Percentiles rank a stretch among this genome's conserved stretches.
phyloP scores from a whole-genome alignment of 1,140 invertebrate genomes.

The Acromyrmex echinatior region DNA sequence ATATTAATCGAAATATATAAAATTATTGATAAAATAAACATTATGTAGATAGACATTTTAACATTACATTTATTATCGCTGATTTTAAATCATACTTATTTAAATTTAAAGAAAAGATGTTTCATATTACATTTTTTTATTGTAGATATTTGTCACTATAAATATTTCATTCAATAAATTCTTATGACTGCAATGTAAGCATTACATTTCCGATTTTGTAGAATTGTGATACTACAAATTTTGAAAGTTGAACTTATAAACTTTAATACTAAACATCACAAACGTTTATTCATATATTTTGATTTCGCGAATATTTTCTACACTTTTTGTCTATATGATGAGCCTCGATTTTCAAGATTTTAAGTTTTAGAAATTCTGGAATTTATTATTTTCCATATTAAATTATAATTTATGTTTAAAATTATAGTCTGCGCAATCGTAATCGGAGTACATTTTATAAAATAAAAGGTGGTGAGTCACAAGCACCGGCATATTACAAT shows the following conservation, averaged over 20 bases:
- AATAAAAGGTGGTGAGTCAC: neutral
- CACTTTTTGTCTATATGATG: neutral
- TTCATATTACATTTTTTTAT: neutral
- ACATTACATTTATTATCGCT: neutral
- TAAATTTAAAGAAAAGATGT: neutral
- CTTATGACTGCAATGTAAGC: neutral
- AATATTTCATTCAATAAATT: neutral
- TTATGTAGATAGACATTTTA: neutral
- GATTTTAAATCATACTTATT: neutral
- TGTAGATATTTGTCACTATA: neutral
- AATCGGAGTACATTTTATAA: neutral
- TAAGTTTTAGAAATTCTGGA: neutral
- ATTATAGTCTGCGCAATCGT: neutral
- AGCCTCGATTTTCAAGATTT: neutral
- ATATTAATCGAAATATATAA: neutral
- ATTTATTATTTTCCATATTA: neutral
- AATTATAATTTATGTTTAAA: neutral
- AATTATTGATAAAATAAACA: neutral
- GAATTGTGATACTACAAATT: neutral
- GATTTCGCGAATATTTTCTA: neutral
- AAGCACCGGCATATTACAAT: neutral
- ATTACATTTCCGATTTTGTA: neutral
- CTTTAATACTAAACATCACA: neutral
- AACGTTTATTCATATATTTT: neutral
- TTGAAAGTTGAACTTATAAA: neutral